Conservation (phyloP, 1,140 invertebrate species). For the Zaprionus capensis region DNA sequence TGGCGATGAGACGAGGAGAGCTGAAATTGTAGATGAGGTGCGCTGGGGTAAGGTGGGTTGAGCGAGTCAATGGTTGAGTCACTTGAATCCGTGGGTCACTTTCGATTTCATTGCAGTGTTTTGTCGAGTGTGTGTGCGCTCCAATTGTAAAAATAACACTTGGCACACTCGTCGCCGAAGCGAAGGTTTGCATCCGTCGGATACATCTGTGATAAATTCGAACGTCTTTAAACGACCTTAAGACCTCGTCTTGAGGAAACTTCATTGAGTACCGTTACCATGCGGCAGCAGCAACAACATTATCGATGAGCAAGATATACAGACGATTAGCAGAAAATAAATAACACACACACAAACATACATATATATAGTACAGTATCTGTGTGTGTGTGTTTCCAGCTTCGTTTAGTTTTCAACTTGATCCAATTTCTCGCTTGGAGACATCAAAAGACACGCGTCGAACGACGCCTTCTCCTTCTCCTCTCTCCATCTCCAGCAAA, state of each 20-base stretch:
- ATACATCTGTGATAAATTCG: constrained; percentile 18
- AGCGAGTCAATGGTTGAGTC: constrained; percentile 1
- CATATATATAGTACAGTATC: neutral
- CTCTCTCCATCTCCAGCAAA: constrained; percentile 20
- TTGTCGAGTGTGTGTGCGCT: constrained; percentile 60
- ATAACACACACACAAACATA: neutral
- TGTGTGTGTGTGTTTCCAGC: constrained; percentile 34
- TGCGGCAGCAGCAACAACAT: constrained; percentile 8
- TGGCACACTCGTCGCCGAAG: constrained; percentile 55
- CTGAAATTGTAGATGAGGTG: neutral
- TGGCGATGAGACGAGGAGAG: too few species aligned
- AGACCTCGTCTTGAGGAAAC: constrained; percentile 24
- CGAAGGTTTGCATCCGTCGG: constrained; percentile 64
- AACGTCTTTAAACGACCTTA: constrained; percentile 15
- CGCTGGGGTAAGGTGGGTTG: neutral
- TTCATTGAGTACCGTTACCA: constrained; percentile 44
- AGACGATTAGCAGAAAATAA: constrained; percentile 46
- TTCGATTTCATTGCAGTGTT: constrained; percentile 67
- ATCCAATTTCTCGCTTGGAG: constrained; percentile 63
- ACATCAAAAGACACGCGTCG: constrained; percentile 57
- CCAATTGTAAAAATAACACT: constrained; percentile 82
- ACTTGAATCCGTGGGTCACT: constrained; percentile 73
- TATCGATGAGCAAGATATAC: constrained; percentile 11
- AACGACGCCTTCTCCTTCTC: neutral
- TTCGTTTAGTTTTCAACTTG: constrained; percentile 37